Evolutionary conservation across 1,140 invertebrate genomes (phyloP).

Genomic region (Drosophila mojavensis): DNA sequence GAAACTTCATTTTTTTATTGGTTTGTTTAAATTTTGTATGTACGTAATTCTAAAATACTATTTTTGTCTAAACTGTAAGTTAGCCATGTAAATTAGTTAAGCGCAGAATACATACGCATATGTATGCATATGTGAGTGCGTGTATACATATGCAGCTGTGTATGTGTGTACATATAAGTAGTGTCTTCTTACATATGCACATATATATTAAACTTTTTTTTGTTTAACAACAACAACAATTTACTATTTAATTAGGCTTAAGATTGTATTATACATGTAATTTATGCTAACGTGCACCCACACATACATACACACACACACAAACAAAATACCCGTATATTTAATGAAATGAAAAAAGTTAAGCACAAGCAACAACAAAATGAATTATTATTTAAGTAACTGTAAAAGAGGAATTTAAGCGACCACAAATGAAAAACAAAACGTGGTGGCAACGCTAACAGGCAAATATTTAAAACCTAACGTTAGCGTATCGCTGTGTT

Average conservation of each 20-base stretch:
- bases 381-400: slow-evolving; percentile 23
- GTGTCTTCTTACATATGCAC: slow-evolving; percentile 3
- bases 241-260: slow-evolving; percentile 47
- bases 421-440: too few species aligned
- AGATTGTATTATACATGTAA: slow-evolving; percentile 74
- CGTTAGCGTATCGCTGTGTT: slow-evolving; percentile 1
- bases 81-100: slow-evolving; percentile 8
- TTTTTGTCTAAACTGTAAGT: slow-evolving; percentile 11
- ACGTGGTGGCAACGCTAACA: slow-evolving; percentile 18
- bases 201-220: background rate
- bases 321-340: slow-evolving; percentile 14
- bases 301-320: slow-evolving; percentile 28
- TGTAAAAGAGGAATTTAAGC: slow-evolving; percentile 10
- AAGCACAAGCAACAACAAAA: slow-evolving; percentile 46
- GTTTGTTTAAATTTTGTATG: slow-evolving; percentile 15
- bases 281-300: slow-evolving; percentile 59
- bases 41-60: slow-evolving; percentile 9
- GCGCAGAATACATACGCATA: slow-evolving; percentile 13
- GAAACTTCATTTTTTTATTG: background rate
- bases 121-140: background rate
- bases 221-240: slow-evolving; percentile 27
- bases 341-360: slow-evolving; percentile 10
- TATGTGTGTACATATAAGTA: slow-evolving; percentile 37
- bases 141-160: background rate
- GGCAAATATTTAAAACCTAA: background rate